A percentile compares a stretch with the other conserved stretches of the same genome.
These are phyloP conservation scores for Platysternon megacephalum DNA, from an alignment of 2,113 vertebrate species.

Conservation along the genomic window DNA sequence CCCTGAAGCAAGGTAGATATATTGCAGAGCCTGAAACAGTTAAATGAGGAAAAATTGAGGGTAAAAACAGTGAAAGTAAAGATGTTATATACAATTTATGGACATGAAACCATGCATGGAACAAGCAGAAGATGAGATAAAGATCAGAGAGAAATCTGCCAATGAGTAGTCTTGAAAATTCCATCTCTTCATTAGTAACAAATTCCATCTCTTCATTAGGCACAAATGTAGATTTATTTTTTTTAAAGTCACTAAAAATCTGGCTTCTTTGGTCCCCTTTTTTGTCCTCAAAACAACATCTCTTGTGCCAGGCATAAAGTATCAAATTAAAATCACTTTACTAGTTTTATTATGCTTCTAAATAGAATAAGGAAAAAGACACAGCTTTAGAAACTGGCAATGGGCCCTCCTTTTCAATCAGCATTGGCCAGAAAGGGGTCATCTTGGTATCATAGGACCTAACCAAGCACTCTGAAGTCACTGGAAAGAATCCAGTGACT, in stretches of 20 bases:
- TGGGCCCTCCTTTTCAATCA: background rate
- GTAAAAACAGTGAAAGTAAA: slow-evolving; percentile 14
- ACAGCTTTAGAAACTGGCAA: background rate
- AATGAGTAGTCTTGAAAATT: background rate
- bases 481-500: background rate
- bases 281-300: background rate
- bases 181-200: background rate
- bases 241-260: background rate
- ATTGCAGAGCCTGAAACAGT: background rate
- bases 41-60: slow-evolving; percentile 18
- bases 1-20: background rate
- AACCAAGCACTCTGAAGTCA: background rate
- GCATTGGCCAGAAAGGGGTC: background rate
- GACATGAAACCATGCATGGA: background rate
- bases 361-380: background rate
- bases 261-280: background rate
- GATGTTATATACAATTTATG: slow-evolving; percentile 36
- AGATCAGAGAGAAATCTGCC: background rate
- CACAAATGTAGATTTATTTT: background rate
- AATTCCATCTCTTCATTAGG: background rate
- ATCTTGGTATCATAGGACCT: background rate
- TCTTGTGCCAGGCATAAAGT: background rate
- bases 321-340: background rate
- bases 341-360: background rate
- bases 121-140: slow-evolving; percentile 23